Conservation (phyloP, 2,113 vertebrate species). For the Pimephales promelas region DNA sequence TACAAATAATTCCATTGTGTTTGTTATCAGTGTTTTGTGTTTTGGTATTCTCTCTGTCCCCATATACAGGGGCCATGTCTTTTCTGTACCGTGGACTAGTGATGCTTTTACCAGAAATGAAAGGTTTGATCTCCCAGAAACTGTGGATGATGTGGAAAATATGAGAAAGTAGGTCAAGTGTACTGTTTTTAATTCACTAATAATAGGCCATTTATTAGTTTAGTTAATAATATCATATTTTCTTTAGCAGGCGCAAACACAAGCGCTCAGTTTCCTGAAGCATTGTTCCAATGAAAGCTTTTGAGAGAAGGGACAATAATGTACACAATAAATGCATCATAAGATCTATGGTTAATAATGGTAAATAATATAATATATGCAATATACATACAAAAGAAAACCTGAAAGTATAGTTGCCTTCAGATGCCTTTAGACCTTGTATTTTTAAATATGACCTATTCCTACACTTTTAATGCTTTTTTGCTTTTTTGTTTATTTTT, state of each 20-base stretch:
- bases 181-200: too few species aligned
- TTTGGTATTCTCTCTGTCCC: not conserved
- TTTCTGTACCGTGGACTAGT: slow-evolving; percentile 68
- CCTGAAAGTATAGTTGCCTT: not conserved
- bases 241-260: too few species aligned
- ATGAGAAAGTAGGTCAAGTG: too few species aligned
- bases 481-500: too few species aligned
- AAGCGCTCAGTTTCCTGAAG: too few species aligned
- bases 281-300: too few species aligned
- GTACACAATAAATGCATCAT: too few species aligned
- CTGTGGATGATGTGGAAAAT: too few species aligned
- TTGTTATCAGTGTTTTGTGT: not conserved
- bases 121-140: slow-evolving; percentile 66
- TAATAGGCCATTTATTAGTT: too few species aligned
- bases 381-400: not conserved
- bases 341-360: not conserved
- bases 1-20: not conserved
- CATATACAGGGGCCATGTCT: slow-evolving; percentile 73
- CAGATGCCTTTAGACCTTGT: not conserved
- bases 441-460: not conserved
- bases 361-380: not conserved
- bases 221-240: too few species aligned
- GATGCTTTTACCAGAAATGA: slow-evolving; percentile 81
- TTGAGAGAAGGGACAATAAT: too few species aligned
- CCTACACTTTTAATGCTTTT: not conserved